A percentile compares a stretch with the other conserved stretches of the same genome.
Conservation (phyloP, 2,797 vertebrate species). For the Alectoris magna region DNA sequence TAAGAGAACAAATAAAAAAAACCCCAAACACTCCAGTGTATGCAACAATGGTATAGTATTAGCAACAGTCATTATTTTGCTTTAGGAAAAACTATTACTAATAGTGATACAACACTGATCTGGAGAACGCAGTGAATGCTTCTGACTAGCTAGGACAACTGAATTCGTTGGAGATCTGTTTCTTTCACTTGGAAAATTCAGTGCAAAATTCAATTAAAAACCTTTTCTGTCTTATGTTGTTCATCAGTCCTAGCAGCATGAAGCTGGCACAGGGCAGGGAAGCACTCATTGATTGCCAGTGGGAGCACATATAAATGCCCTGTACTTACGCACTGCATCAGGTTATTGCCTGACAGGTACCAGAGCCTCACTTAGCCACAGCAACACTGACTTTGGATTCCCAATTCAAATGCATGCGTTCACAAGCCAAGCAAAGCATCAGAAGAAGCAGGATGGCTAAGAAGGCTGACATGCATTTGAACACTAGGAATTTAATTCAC, state of each 20-base stretch:
- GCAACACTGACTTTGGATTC: neutral
- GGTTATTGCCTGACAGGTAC: neutral
- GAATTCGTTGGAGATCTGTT: neutral
- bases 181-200: neutral
- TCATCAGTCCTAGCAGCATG: neutral
- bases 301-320: neutral
- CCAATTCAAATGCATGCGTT: accelerated
- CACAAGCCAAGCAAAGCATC: neutral
- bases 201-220: neutral
- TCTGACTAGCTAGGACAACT: neutral
- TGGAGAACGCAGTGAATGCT: neutral
- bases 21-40: neutral
- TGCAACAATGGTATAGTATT: neutral
- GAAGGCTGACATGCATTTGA: neutral
- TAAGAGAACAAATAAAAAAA: neutral
- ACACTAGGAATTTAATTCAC: neutral
- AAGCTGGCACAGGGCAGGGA: neutral
- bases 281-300: neutral
- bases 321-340: neutral
- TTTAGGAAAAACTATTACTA: neutral
- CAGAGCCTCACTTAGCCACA: neutral
- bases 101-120: neutral
- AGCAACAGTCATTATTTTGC: neutral
- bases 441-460: neutral
- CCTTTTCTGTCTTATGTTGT: neutral